A percentile compares a stretch with the other conserved stretches of the same genome.
These are phyloP conservation scores for Dolichopus griseipennis DNA, from an alignment of 2,888 invertebrate genomes.

Conservation along the genomic window DNA sequence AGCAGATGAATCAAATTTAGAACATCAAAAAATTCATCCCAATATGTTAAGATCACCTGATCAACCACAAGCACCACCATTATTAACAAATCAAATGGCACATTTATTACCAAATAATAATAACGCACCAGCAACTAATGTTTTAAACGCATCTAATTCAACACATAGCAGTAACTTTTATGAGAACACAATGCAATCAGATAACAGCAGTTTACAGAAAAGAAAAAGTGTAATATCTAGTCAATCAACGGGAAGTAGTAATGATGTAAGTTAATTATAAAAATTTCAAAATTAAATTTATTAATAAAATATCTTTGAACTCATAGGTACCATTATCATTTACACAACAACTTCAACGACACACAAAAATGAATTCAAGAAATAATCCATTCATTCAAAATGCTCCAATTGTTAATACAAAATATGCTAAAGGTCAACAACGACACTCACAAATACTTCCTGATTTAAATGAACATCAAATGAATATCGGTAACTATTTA, in stretches of 20 bases:
- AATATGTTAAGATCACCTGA: constrained; percentile 43
- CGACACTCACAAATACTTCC: constrained; percentile 42
- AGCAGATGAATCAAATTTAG: constrained; percentile 41
- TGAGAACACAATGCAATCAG: constrained; percentile 45
- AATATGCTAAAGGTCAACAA: constrained; percentile 30
- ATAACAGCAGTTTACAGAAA: constrained; percentile 43
- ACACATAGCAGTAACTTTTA: constrained; percentile 45
- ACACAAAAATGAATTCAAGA: constrained; percentile 40
- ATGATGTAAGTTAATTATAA: constrained; percentile 34
- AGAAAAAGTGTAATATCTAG: constrained; percentile 45
- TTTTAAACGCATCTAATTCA: constrained; percentile 41
- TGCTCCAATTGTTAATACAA: constrained; percentile 35
- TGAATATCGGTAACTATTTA: constrained; percentile 31
- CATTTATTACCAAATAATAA: constrained; percentile 35
- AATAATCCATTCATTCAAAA: constrained; percentile 39
- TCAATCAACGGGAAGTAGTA: constrained; percentile 45
- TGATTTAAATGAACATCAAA: constrained; percentile 42
- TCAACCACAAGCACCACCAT: constrained; percentile 36
- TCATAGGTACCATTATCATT: constrained; percentile 63
- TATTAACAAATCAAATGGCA: constrained; percentile 20
- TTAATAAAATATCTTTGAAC: neutral
- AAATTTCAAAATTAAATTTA: neutral
- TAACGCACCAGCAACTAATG: constrained; percentile 29
- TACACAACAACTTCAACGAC: constrained; percentile 77
- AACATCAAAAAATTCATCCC: constrained; percentile 38